These are phyloP conservation scores for Drosophila bocqueti DNA, from an alignment of 1,140 invertebrate species.

Conservation along the genomic window DNA sequence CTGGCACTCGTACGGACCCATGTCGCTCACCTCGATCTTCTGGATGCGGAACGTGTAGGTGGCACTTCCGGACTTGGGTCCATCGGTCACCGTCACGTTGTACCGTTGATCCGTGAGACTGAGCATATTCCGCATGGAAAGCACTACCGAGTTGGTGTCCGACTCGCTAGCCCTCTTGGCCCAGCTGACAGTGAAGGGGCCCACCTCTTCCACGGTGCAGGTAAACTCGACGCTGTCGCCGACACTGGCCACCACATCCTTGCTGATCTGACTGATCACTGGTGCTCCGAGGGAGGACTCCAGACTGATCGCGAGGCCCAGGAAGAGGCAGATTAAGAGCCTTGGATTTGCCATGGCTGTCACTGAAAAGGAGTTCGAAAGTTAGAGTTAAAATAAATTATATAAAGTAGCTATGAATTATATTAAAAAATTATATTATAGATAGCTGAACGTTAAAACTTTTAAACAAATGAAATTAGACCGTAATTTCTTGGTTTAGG, in stretches of 20 bases:
- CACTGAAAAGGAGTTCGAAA: constrained; percentile 1
- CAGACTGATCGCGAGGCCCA: constrained; percentile 19
- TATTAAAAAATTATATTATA: not conserved
- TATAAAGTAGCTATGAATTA: not conserved
- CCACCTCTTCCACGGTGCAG: constrained; percentile 92
- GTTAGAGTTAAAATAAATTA: not conserved
- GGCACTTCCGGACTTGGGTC: constrained; percentile 87
- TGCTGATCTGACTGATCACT: constrained; percentile 91
- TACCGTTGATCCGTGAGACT: constrained; percentile 92
- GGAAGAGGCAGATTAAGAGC: constrained; percentile 40
- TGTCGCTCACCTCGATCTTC: constrained; percentile 93
- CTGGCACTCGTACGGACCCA: constrained; percentile 91
- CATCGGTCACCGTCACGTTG: constrained; percentile 87
- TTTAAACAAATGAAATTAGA: too few relatives aligned
- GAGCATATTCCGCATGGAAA: constrained; percentile 89
- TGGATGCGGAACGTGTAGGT: constrained; percentile 89
- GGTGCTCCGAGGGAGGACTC: constrained; percentile 28
- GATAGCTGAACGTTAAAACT: too few relatives aligned
- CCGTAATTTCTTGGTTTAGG: too few relatives aligned
- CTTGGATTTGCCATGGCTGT: constrained; percentile 20
- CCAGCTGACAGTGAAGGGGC: constrained; percentile 91
- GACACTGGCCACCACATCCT: constrained; percentile 92
- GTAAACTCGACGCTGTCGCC: constrained; percentile 91
- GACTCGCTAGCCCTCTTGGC: constrained; percentile 86
- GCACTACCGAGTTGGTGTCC: constrained; percentile 64